Evolutionary conservation across 2,113 vertebrate genomes (phyloP).

Genomic region (Mastomys natalensis): DNA sequence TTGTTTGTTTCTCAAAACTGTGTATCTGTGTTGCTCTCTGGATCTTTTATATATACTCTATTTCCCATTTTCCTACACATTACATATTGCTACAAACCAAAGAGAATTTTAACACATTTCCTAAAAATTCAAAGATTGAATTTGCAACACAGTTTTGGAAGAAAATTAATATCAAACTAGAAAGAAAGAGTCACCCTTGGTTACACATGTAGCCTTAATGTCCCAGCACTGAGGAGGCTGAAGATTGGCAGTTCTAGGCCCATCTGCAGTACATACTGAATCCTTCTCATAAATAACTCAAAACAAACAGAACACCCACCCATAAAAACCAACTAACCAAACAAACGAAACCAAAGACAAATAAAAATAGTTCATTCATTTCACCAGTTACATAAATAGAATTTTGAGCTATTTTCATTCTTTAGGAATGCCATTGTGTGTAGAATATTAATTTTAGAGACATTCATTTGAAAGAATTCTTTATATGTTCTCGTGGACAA

Average conservation of each 20-base stretch:
- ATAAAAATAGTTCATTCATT: not conserved
- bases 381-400: not conserved
- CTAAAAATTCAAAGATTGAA: not conserved
- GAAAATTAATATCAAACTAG: not conserved
- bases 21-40: not conserved
- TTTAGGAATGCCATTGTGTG: not conserved
- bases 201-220: not conserved
- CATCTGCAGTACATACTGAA: not conserved
- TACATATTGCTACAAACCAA: not conserved
- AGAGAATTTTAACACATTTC: not conserved
- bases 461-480: not conserved
- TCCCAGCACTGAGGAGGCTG: not conserved
- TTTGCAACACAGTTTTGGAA: not conserved
- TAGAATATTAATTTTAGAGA: not conserved
- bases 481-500: not conserved
- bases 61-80: constrained; percentile 8
- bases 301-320: not conserved
- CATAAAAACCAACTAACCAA: not conserved
- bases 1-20: constrained; percentile 8
- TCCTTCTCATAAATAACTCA: not conserved
- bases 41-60: not conserved
- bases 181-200: not conserved
- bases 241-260: not conserved
- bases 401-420: not conserved
- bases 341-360: no score